Evolutionary conservation across 2,113 vertebrate genomes (phyloP), one percentile per base, ranked within the genome.

Genomic region (Rissa tridactyla): DNA sequence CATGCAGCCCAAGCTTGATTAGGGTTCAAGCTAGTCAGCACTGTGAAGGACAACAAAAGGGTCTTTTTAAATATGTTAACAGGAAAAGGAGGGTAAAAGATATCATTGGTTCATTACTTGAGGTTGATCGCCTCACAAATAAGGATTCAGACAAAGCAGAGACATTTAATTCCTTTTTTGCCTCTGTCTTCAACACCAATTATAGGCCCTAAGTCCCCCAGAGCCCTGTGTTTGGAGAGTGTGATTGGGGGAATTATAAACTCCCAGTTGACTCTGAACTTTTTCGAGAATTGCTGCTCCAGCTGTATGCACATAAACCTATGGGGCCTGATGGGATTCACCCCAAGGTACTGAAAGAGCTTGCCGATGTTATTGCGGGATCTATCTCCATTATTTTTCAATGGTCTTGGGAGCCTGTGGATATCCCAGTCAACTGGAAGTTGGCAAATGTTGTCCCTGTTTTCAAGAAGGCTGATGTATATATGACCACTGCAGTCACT

Each of bases 341-440:
- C 30, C 30, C n/a, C 23, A 42, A 12, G 20, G 19, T 86, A 40
- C 51, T 40, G 61, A 58, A 42, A 51, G 4, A 66, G 11, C 18
- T 18, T 11, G 29, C 8, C 0, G 0, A 46, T 27, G 6, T 47
- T 22, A 34, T 55, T 10, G 12, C 5, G 3, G 9, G 20, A 69
- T 22, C 8, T 34, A 10, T 52, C 32, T 34, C 21, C 29, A 51
- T 42, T 51, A 60, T 60, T 60, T 58, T 82, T 71, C 66, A 22
- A 22, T 22, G 2, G 22, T 60, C 11, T 62, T 44, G 10, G 38
- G 26, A 34, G 16, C 51, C 18, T 26, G 18, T 14, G 60, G 23
- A 42, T 14, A 23, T 71, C 30, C 4, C 29, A 42, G 11, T 15
- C 2, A 2, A 42, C 46, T 34, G 46, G 46, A 72, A 72, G 18